These are phyloP conservation scores for Pipistrellus pipistrellus DNA, from an alignment of 2,797 vertebrate species.

Conservation along the genomic window DNA sequence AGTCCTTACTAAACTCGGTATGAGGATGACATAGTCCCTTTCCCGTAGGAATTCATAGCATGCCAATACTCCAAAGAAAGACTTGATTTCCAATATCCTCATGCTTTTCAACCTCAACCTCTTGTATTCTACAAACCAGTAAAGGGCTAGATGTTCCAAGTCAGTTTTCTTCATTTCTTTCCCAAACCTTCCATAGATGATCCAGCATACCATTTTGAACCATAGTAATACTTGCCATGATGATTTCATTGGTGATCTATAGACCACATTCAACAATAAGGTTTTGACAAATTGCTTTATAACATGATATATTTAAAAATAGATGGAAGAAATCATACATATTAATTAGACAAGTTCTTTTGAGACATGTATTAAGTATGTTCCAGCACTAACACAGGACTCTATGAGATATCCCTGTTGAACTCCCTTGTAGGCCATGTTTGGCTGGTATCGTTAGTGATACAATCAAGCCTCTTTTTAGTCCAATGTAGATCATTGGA, in stretches of 20 bases:
- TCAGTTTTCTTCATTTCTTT: not conserved
- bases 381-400: not conserved
- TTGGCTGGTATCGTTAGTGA: not conserved
- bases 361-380: not conserved
- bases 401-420: not conserved
- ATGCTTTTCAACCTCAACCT: not conserved
- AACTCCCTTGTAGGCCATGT: not conserved
- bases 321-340: not conserved
- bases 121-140: not conserved
- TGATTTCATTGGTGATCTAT: not conserved
- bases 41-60: not conserved
- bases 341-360: not conserved
- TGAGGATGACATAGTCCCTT: no score
- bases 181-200: not conserved
- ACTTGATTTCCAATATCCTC: not conserved
- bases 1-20: not conserved
- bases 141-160: not conserved
- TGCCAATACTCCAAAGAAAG: not conserved
- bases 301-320: not conserved
- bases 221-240: no score
- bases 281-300: not conserved
- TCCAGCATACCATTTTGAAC: not conserved
- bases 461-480: not conserved
- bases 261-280: not conserved
- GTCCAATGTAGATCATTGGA: not conserved